Conservation (phyloP, 2,888 invertebrate genomes). For the Lottia scabra region DNA sequence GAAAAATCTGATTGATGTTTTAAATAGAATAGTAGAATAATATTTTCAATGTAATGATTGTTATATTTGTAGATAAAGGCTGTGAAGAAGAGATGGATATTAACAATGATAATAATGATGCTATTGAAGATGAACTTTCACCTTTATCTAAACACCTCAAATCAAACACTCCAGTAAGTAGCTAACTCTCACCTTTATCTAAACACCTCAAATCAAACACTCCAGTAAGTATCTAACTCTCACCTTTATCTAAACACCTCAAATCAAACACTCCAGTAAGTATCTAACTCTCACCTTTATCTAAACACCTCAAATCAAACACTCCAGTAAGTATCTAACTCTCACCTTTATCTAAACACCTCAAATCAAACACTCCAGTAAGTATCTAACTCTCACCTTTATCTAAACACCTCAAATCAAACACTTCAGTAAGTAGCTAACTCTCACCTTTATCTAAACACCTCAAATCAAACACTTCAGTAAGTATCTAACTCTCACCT, state of each 20-base stretch:
- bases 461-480: slow-evolving; percentile 33
- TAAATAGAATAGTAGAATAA: too few relatives aligned
- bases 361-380: slow-evolving; percentile 35
- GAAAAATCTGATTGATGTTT: too few relatives aligned
- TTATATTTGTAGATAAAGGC: slow-evolving; percentile 43
- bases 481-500: too few relatives aligned
- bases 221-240: slow-evolving; percentile 28
- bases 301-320: slow-evolving; percentile 34
- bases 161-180: slow-evolving; percentile 32
- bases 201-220: slow-evolving; percentile 34
- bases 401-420: slow-evolving; percentile 35
- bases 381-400: too few relatives aligned
- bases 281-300: too few relatives aligned
- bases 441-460: slow-evolving; percentile 35
- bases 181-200: too few relatives aligned
- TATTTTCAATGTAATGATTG: too few relatives aligned
- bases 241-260: slow-evolving; percentile 36
- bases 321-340: slow-evolving; percentile 30
- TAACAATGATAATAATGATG: slow-evolving; percentile 17
- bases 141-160: slow-evolving; percentile 38
- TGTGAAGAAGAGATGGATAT: slow-evolving; percentile 11
- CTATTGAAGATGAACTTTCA: slow-evolving; percentile 27
- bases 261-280: slow-evolving; percentile 34
- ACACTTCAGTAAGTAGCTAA: slow-evolving; percentile 31
- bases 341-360: slow-evolving; percentile 34